Base-by-base conservation (phyloP, 2,888 invertebrate species). In the Rhorus exstirpatorius region DNA sequence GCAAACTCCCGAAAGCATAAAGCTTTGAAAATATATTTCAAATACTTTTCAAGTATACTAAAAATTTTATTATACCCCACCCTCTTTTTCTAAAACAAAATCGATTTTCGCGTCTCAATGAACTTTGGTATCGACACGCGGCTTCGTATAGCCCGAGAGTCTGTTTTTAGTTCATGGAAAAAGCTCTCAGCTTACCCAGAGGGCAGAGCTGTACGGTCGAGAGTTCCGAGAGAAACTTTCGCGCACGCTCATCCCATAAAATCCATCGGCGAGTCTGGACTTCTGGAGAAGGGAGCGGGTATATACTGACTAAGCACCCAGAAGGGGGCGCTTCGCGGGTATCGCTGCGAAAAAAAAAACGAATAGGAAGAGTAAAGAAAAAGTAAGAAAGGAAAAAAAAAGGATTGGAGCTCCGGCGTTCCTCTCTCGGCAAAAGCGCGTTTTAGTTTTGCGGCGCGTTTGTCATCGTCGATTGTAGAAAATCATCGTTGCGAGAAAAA, bases 391-490 rank as follows among this genome's bases (percentile, higher is more conserved):
- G 53, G 55, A 4, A 65, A 44, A 65, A 63, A 65, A 44, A 58
- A 67, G 67, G 60, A 60, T 35, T 60, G 44, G 44, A 38, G 51
- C 61, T 51, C 60, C 49, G 65, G 74, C 74, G 67, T 58, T 49
- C 35, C 46, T 67, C 58, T 65, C 67, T 31, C 31, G 17, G 46
- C 53, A n/a, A 58, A 46, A 67, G 67, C 51, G 74, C 63, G 74
- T 53, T 72, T 49, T 53, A 53, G 70, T 58, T 38, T 71, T 46
- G 46, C 61, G 63, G 63, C 38, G 72, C 49, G 72, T 55, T 65
- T 81, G 74, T 70, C 70, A 82, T 65, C 78, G 74, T 70, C 70
- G 79, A 76, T 79, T 35, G 31, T 67, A 76, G 60, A 31, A 83
- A 79, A 83, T 79, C 76, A 83, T 76, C 75, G 82, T n/a, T 19